These are phyloP conservation scores for Cremastinae sp. DNA, from an alignment of 2,888 invertebrate genomes.

Conservation along the genomic window DNA sequence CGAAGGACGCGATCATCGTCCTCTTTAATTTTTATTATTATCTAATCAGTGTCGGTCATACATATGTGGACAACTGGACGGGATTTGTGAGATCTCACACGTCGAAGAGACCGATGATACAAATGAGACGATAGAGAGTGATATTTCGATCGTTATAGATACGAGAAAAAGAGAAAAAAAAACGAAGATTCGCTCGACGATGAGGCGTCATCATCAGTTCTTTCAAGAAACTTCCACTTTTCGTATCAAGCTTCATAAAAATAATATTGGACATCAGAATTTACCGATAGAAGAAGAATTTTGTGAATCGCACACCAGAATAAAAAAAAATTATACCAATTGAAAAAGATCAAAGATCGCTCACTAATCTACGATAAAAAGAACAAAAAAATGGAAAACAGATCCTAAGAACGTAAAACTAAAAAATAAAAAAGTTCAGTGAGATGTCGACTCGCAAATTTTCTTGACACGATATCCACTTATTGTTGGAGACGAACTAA, in stretches of 20 bases:
- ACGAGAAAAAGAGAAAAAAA: neutral
- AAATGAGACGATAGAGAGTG: no score
- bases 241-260: no score
- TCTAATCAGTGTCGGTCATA: slow-evolving; percentile 53
- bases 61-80: slow-evolving; percentile 1
- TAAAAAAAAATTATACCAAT: no score
- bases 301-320: no score
- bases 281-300: no score
- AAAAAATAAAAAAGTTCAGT: neutral
- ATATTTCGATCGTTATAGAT: neutral
- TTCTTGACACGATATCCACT: no score
- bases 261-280: no score
- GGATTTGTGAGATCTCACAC: neutral
- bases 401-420: neutral
- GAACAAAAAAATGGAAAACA: neutral
- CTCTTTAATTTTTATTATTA: slow-evolving; percentile 53
- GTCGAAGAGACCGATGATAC: neutral
- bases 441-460: no score
- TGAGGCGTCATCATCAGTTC: no score
- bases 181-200: neutral
- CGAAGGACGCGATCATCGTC: slow-evolving; percentile 54
- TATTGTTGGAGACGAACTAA: no score
- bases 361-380: no score
- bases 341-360: neutral
- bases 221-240: no score